phyloP scores from a whole-genome alignment of 2,797 vertebrate genomes.

The Sus cebifrons region DNA sequence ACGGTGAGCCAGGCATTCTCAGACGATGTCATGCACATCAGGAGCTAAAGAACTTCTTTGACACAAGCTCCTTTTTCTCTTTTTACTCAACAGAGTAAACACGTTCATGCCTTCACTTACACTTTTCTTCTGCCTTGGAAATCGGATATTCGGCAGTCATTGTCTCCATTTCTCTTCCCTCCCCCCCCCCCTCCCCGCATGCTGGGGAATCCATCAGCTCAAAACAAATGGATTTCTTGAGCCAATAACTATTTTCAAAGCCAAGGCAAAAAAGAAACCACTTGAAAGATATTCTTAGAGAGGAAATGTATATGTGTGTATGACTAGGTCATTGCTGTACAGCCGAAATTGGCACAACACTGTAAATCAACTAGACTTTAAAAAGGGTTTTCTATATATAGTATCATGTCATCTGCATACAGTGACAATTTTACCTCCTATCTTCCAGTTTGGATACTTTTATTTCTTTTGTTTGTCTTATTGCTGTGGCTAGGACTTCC shows the following conservation, averaged over 20 bases:
- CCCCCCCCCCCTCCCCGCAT: neutral
- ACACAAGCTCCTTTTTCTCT: neutral
- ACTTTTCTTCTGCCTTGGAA: slow-evolving; percentile 1
- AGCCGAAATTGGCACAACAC: too few relatives aligned
- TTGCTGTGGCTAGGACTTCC: too few relatives aligned
- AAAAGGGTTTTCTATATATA: too few relatives aligned
- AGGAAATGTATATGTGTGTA: too few relatives aligned
- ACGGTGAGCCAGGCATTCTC: neutral
- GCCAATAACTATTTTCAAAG: slow-evolving; percentile 61
- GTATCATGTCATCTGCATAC: too few relatives aligned
- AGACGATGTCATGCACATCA: fast-evolving
- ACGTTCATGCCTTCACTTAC: neutral
- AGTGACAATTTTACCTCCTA: too few relatives aligned
- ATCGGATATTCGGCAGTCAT: slow-evolving; percentile 52
- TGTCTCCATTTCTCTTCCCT: neutral
- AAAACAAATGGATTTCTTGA: slow-evolving; percentile 75
- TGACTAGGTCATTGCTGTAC: too few relatives aligned
- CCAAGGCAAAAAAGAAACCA: slow-evolving; percentile 58
- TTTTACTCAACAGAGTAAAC: slow-evolving; percentile 6
- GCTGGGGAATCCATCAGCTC: slow-evolving; percentile 60
- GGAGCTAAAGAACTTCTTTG: neutral
- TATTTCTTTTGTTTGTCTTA: too few relatives aligned
- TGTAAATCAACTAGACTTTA: too few relatives aligned
- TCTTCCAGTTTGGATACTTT: too few relatives aligned
- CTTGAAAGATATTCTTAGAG: too few relatives aligned